Evolutionary conservation across 2,797 vertebrate species (phyloP), one percentile per base, ranked within the genome.

Genomic region (Garrulus glandarius): DNA sequence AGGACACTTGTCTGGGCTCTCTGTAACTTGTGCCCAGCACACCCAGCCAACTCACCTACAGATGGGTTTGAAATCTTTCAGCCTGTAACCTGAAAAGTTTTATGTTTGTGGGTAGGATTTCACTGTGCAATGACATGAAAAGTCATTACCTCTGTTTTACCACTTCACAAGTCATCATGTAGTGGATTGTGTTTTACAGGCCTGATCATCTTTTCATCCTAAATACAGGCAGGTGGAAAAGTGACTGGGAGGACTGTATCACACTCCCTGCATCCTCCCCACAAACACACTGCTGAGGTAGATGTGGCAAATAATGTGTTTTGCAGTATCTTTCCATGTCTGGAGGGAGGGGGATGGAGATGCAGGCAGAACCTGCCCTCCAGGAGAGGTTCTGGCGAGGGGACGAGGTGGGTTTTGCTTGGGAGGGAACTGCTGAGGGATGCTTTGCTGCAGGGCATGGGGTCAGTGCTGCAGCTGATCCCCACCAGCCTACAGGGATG

Each of bases 101-200:
- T 82, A 72, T n/a, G 59, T 86, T 94, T 93, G 59, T 53, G 80
- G 63, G 41, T 95, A 92, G 67, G 67, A 74, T 94, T 95, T 96
- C 74, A 60, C 77, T 15, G 59, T 67, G 72, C 55, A 82, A 46
- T 59, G 89, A 81, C 77, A 76, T 47, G 89, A 81, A 91, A 96
- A 80, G 81, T 69, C 72, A 91, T 18, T 60, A 72, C 84, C 80
- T 85, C 71, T 9, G 0, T 94, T 94, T 84, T 92, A 93, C 69
- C 4, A 3, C 92, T 90, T 93, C 87, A 76, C 84, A 92, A 94
- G 69, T 95, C 50, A 39, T 79, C 44, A 16, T 0, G 1, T 30
- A 95, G 95, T 90, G 63, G 87, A 79, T 95, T 92, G 49, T 88
- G 15, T 95, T 95, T 93, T 94, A 93, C 3, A 9, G 87, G 52